Conservation (phyloP, 2,888 invertebrate genomes). For the Sthenelais limicola region DNA sequence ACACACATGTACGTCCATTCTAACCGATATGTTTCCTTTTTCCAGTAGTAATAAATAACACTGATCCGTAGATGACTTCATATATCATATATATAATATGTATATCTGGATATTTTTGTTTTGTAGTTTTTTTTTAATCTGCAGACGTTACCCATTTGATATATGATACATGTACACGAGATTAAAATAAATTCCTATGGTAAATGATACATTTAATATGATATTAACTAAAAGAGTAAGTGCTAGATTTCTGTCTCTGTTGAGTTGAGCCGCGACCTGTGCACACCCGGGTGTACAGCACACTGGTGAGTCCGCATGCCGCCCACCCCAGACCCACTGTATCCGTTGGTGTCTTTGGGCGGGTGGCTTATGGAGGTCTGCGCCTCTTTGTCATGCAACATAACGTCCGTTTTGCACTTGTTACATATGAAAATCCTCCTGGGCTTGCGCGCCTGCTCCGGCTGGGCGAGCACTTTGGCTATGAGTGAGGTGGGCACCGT, state of each 20-base stretch:
- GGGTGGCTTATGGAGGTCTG: constrained; percentile 55
- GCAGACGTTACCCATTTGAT: too few relatives aligned
- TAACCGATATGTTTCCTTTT: too few relatives aligned
- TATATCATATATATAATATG: too few relatives aligned
- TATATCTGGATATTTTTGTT: too few relatives aligned
- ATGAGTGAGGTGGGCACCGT: constrained; percentile 67
- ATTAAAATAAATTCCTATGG: not conserved
- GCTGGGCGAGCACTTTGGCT: constrained; percentile 65
- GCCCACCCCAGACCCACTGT: constrained; percentile 38
- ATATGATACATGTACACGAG: not conserved
- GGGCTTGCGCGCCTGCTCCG: constrained; percentile 56
- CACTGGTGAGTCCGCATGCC: constrained; percentile 11
- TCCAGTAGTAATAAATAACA: too few relatives aligned
- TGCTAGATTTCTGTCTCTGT: constrained; percentile 57
- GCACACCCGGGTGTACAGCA: constrained; percentile 40
- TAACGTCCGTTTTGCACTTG: constrained; percentile 62
- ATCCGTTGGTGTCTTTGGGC: constrained; percentile 41
- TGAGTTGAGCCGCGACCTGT: constrained; percentile 50
- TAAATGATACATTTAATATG: not conserved
- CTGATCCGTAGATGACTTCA: too few relatives aligned
- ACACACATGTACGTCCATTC: too few relatives aligned
- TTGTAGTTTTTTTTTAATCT: too few relatives aligned
- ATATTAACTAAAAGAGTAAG: not conserved
- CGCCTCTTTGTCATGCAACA: constrained; percentile 60
- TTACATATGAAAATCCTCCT: constrained; percentile 63